These are phyloP conservation scores for Argyra leucocephala DNA, from an alignment of 2,888 invertebrate genomes.

Conservation along the genomic window DNA sequence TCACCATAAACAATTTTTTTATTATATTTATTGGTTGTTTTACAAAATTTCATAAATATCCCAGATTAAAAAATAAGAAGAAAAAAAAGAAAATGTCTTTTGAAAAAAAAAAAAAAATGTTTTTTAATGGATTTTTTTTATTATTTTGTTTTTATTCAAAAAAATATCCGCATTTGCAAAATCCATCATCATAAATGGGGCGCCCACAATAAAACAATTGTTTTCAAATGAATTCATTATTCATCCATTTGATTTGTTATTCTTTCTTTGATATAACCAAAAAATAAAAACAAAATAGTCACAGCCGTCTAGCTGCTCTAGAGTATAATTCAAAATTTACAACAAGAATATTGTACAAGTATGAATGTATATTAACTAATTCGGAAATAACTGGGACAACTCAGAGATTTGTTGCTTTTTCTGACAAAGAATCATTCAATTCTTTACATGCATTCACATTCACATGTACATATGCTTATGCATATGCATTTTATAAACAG, in stretches of 20 bases:
- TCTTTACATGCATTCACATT: too few species aligned
- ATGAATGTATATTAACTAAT: too few species aligned
- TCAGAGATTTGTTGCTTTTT: too few species aligned
- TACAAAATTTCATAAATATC: neutral
- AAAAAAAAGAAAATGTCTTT: neutral
- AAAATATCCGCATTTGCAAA: neutral
- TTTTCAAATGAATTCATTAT: neutral
- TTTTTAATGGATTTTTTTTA: neutral
- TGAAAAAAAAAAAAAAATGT: too few species aligned
- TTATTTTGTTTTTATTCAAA: too few species aligned
- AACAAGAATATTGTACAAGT: too few species aligned
- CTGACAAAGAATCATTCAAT: too few species aligned
- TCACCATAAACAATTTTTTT: neutral
- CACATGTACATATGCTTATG: too few species aligned
- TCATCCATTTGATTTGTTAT: neutral
- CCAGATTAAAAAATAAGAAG: neutral
- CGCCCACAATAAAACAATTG: neutral
- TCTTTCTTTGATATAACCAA: neutral
- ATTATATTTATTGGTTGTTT: neutral
- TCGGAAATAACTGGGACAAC: too few species aligned
- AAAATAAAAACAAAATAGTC: neutral
- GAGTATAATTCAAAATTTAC: too few species aligned
- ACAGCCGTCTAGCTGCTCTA: too few species aligned
- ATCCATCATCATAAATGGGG: neutral
- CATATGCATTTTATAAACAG: too few species aligned